These are phyloP conservation scores for Stichopus horrens DNA, from an alignment of 53 echinoderm and acorn worm genomes.

Conservation along the genomic window DNA sequence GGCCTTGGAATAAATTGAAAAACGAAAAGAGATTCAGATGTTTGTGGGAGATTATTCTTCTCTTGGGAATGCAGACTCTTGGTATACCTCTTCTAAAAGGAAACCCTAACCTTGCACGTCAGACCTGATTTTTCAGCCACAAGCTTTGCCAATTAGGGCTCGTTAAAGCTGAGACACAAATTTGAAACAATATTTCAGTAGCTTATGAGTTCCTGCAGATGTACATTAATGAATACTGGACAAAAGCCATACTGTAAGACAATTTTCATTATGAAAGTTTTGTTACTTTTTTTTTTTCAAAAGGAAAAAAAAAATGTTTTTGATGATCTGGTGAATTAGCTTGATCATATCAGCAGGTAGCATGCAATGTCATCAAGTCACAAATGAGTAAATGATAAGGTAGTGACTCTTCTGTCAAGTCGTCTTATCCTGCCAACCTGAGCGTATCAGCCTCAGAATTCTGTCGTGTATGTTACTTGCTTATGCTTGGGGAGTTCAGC, in stretches of 20 bases:
- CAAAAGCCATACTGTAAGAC: too few relatives aligned
- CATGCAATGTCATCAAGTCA: not conserved
- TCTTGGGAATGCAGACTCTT: not conserved
- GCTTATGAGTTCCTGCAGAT: too few relatives aligned
- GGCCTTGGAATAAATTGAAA: not conserved
- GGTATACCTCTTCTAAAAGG: not conserved
- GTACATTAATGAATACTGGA: too few relatives aligned
- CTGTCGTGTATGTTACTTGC: too few relatives aligned
- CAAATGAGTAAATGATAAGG: not conserved
- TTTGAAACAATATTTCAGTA: too few relatives aligned
- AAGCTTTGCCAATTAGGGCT: constrained; percentile 27
- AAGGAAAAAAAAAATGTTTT: too few relatives aligned
- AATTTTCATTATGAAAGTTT: too few relatives aligned
- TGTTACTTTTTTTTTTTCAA: too few relatives aligned
- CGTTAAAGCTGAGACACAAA: not conserved
- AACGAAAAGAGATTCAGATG: not conserved
- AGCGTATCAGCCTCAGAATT: not conserved
- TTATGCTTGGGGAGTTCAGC: not conserved
- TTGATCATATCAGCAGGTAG: too few relatives aligned
- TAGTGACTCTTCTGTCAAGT: not conserved
- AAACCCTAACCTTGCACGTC: constrained; percentile 35
- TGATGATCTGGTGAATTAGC: too few relatives aligned
- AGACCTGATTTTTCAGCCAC: not conserved
- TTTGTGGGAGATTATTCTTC: not conserved
- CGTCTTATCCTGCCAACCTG: not conserved